Conservation (phyloP, 2,797 vertebrate species). For the Urosaurus nigricauda region DNA sequence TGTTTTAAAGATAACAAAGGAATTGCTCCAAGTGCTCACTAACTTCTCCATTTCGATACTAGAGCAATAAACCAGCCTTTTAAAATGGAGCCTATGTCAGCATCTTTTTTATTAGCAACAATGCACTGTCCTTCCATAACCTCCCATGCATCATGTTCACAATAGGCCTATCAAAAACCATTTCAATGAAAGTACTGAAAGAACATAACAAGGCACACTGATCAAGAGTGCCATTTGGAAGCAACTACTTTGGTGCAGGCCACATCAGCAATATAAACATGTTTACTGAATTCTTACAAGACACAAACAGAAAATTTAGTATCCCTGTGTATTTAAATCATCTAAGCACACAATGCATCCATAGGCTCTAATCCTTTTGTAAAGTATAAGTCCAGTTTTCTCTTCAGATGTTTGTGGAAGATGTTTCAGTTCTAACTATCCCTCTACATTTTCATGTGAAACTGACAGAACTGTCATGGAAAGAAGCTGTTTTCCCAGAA, state of each 20-base stretch:
- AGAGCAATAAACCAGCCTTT: slow-evolving; percentile 28
- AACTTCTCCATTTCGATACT: slow-evolving; percentile 17
- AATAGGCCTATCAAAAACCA: slow-evolving; percentile 16
- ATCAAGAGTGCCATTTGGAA: slow-evolving; percentile 20
- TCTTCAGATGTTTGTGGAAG: not conserved
- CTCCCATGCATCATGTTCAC: slow-evolving; percentile 27
- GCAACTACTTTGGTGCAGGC: not conserved
- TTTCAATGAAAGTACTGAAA: slow-evolving; percentile 17
- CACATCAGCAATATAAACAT: not conserved
- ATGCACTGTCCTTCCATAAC: slow-evolving; percentile 19
- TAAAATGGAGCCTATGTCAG: slow-evolving; percentile 12
- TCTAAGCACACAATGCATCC: not conserved
- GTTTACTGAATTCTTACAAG: not conserved
- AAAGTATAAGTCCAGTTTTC: not conserved
- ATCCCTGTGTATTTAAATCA: slow-evolving; percentile 5
- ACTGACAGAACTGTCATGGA: not conserved
- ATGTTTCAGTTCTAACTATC: slow-evolving; percentile 8
- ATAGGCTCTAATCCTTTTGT: not conserved
- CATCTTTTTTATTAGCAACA: slow-evolving; percentile 41
- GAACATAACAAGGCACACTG: not conserved
- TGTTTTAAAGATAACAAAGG: slow-evolving; percentile 31
- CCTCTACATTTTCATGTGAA: not conserved
- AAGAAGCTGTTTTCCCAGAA: slow-evolving; percentile 8
- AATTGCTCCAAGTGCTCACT: slow-evolving; percentile 11
- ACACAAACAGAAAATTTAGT: not conserved